Evolutionary conservation across 2,888 invertebrate species (phyloP).

Genomic region (Terebella lapidaria): DNA sequence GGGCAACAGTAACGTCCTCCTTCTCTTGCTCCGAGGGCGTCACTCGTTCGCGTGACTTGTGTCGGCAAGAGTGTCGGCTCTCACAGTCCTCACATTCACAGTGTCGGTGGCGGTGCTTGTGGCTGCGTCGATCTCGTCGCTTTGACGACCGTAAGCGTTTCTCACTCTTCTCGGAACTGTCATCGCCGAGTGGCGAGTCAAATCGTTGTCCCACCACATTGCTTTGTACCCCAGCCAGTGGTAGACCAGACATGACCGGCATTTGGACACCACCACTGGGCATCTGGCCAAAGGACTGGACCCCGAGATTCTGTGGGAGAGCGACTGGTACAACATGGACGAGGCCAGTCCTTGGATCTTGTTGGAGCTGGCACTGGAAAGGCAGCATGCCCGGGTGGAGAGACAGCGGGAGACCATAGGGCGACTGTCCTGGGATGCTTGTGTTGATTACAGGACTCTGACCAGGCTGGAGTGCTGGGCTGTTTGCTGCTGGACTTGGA

Average conservation of each 20-base stretch:
- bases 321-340: slow-evolving; percentile 37
- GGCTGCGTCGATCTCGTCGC: background rate
- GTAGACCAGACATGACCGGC: background rate
- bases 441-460: too few species aligned
- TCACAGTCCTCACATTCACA: too few species aligned
- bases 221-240: background rate
- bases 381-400: slow-evolving; percentile 8
- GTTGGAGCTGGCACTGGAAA: slow-evolving; percentile 38
- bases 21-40: background rate
- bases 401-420: background rate
- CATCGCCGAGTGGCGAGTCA: too few species aligned
- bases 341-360: slow-evolving; percentile 41
- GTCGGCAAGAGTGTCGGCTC: background rate
- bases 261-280: background rate
- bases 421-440: too few species aligned
- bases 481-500: too few species aligned
- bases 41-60: background rate
- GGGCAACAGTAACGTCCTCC: background rate
- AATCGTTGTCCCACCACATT: background rate
- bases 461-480: too few species aligned
- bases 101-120: too few species aligned
- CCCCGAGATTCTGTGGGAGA: background rate
- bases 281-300: background rate
- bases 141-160: too few species aligned
- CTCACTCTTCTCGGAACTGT: background rate